Conservation (phyloP, 2,113 vertebrate species). For the Apeltes quadracus region DNA sequence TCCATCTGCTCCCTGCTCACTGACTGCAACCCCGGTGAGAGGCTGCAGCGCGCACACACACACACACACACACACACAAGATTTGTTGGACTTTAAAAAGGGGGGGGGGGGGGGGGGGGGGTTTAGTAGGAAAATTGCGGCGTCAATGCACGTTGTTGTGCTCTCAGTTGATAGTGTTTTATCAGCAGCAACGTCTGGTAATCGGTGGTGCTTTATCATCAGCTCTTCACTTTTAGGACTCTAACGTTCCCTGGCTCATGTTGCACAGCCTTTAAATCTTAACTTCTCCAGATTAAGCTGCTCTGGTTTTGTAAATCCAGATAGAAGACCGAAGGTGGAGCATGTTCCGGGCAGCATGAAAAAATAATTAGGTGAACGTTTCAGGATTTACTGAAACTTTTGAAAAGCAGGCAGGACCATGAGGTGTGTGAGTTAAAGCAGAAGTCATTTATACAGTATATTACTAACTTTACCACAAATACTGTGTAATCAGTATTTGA, state of each 20-base stretch:
- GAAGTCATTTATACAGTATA: not conserved
- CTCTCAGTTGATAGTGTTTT: not conserved
- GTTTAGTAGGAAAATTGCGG: too few species aligned
- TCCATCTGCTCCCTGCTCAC: slow-evolving; percentile 98
- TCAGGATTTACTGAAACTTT: not conserved
- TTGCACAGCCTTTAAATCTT: not conserved
- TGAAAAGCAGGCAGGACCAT: not conserved
- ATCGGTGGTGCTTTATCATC: not conserved
- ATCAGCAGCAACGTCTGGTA: not conserved
- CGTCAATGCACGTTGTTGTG: too few species aligned
- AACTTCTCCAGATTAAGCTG: not conserved
- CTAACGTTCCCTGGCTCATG: not conserved
- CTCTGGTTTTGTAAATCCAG: not conserved
- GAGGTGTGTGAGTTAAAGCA: not conserved
- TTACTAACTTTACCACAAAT: not conserved
- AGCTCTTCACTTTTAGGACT: not conserved
- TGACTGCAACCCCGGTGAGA: slow-evolving; percentile 96
- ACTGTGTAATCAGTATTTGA: not conserved
- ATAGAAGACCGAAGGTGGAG: slow-evolving; percentile 1
- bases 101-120: too few species aligned
- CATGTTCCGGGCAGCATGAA: not conserved
- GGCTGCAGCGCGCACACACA: not conserved
- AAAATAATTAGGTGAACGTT: not conserved
- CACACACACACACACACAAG: too few species aligned
- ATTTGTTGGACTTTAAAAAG: too few species aligned